phyloP scores from a whole-genome alignment of 35 echinoderm and acorn worm genomes.

The Ophioderma brevispina region DNA sequence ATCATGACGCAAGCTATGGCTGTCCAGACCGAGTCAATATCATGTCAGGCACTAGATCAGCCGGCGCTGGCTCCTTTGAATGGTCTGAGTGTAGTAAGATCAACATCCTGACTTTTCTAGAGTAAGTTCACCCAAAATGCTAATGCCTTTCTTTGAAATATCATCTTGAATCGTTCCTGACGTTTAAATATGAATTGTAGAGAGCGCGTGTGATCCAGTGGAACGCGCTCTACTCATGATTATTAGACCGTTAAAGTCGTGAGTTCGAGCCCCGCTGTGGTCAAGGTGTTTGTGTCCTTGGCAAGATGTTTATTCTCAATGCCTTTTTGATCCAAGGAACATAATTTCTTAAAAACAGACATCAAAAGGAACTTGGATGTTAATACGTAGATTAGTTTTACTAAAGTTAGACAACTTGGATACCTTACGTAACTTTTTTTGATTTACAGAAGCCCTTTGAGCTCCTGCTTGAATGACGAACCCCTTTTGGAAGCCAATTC shows the following conservation, averaged over 20 bases:
- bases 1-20: slow-evolving; percentile 60
- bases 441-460: slow-evolving; percentile 39
- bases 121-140: slow-evolving; percentile 8
- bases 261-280: too few relatives aligned
- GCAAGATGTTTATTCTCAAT: too few relatives aligned
- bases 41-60: slow-evolving; percentile 56
- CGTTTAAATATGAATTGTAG: not conserved
- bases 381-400: too few relatives aligned
- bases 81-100: slow-evolving; percentile 59
- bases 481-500: slow-evolving; percentile 20
- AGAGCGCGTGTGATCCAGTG: too few relatives aligned
- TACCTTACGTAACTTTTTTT: too few relatives aligned
- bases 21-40: slow-evolving; percentile 51
- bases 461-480: slow-evolving; percentile 56
- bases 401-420: too few relatives aligned
- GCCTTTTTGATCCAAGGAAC: too few relatives aligned
- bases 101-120: slow-evolving; percentile 56
- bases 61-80: slow-evolving; percentile 37
- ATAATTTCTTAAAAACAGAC: too few relatives aligned
- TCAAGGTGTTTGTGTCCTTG: too few relatives aligned
- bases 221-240: too few relatives aligned
- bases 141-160: not conserved
- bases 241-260: too few relatives aligned
- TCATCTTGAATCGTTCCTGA: not conserved
- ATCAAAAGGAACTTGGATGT: too few relatives aligned